These are phyloP conservation scores for Perccottus glenii DNA, from an alignment of 2,113 vertebrate species.

Conservation along the genomic window DNA sequence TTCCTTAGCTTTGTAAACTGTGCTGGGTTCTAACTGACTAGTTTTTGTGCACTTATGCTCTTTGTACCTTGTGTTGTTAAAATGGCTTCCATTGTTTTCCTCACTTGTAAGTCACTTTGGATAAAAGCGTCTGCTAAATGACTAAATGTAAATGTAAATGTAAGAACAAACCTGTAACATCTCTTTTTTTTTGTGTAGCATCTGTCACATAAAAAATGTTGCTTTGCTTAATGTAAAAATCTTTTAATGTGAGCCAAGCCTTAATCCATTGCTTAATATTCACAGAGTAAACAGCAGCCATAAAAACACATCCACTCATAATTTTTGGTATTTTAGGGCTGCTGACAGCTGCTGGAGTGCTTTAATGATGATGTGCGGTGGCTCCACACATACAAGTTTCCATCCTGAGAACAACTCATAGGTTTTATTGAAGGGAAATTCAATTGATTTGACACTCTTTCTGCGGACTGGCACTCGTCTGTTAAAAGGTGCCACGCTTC, in stretches of 20 bases:
- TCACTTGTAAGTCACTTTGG: too few species aligned
- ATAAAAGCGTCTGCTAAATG: too few species aligned
- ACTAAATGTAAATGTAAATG: too few species aligned
- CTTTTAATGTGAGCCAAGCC: slow-evolving; percentile 1
- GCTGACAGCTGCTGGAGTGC: slow-evolving; percentile 18
- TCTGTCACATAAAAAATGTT: slow-evolving; percentile 3
- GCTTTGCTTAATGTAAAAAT: neutral
- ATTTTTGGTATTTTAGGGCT: slow-evolving; percentile 13
- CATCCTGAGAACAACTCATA: slow-evolving; percentile 7
- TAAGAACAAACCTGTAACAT: neutral
- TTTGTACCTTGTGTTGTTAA: too few species aligned
- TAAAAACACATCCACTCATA: slow-evolving; percentile 9
- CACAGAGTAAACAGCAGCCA: neutral
- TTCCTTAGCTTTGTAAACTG: too few species aligned
- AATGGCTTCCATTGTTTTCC: too few species aligned
- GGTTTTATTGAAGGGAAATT: slow-evolving; percentile 9
- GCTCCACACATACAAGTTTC: slow-evolving; percentile 12
- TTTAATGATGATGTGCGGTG: slow-evolving; percentile 16
- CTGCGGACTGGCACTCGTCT: slow-evolving; percentile 3
- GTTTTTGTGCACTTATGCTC: too few species aligned
- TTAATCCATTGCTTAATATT: slow-evolving; percentile 1
- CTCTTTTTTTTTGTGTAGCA: neutral
- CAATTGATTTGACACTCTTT: slow-evolving; percentile 24
- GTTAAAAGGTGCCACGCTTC: slow-evolving; percentile 21
- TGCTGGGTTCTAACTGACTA: too few species aligned